phyloP scores from a whole-genome alignment of 2,797 vertebrate genomes.

The Gobionotothen gibberifrons region DNA sequence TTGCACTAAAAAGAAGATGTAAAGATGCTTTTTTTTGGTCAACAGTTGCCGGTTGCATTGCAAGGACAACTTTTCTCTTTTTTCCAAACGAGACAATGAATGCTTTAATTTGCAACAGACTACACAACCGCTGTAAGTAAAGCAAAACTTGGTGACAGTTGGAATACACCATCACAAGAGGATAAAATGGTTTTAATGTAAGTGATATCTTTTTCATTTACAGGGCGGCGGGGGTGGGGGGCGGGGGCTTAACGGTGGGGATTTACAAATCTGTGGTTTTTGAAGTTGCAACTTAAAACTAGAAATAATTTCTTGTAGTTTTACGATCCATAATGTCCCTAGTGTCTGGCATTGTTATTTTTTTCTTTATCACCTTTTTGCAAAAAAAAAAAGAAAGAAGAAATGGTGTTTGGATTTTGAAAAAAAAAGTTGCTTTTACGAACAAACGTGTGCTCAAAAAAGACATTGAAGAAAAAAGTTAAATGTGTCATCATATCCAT shows the following conservation, averaged over 20 bases:
- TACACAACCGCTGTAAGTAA: slow-evolving; percentile 88
- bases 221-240: slow-evolving; percentile 49
- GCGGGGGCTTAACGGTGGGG: slow-evolving; percentile 64
- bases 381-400: slow-evolving; percentile 65
- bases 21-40: slow-evolving; percentile 83
- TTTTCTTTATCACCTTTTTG: slow-evolving; percentile 83
- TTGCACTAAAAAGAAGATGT: slow-evolving; percentile 89
- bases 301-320: slow-evolving; percentile 87
- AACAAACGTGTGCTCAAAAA: slow-evolving; percentile 83
- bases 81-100: slow-evolving; percentile 80
- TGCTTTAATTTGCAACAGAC: slow-evolving; percentile 89
- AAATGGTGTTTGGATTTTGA: slow-evolving; percentile 79
- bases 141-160: slow-evolving; percentile 85
- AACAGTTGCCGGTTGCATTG: slow-evolving; percentile 75
- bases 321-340: slow-evolving; percentile 84
- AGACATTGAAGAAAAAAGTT: slow-evolving; percentile 83
- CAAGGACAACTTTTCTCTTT: slow-evolving; percentile 78
- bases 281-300: slow-evolving; percentile 85
- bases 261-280: slow-evolving; percentile 79
- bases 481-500: slow-evolving; percentile 86
- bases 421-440: slow-evolving; percentile 72
- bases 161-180: slow-evolving; percentile 87
- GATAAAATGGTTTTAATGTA: slow-evolving; percentile 89
- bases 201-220: slow-evolving; percentile 87
- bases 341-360: slow-evolving; percentile 85